Conservation (phyloP, 1,140 invertebrate genomes). For the Drosophila ercepeae region DNA sequence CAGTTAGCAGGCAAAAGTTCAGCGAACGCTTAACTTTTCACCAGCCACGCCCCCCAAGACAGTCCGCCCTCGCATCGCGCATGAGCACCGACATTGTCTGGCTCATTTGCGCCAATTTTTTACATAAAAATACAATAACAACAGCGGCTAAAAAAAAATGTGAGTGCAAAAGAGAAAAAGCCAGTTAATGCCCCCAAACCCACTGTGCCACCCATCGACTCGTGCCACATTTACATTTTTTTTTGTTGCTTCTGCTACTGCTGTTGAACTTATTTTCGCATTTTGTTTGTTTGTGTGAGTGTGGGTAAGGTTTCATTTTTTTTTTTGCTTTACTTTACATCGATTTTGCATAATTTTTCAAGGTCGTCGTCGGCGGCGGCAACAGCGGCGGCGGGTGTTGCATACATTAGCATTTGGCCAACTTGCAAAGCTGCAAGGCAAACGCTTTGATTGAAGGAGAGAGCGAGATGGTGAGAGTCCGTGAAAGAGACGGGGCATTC, state of each 20-base stretch:
- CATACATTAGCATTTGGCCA: conserved; percentile 81
- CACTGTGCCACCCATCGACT: conserved; percentile 8
- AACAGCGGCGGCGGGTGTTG: conserved; percentile 60
- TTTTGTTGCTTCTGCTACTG: conserved; percentile 67
- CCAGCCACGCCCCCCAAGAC: conserved; percentile 21
- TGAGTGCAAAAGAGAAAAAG: conserved; percentile 29
- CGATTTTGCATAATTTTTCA: conserved; percentile 83
- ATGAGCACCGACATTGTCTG: conserved; percentile 81
- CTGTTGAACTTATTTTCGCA: conserved; percentile 80
- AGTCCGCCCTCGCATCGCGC: conserved; percentile 50
- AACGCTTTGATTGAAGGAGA: conserved; percentile 11
- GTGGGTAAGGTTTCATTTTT: conserved; percentile 34
- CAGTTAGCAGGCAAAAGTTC: conserved; percentile 77
- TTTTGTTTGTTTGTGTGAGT: conserved; percentile 69
- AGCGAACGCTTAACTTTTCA: conserved; percentile 79
- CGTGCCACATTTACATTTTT: conserved; percentile 78
- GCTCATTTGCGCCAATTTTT: conserved; percentile 81
- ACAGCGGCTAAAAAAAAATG: conserved; percentile 33
- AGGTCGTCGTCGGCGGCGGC: conserved; percentile 70
- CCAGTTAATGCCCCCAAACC: conserved; percentile 18
- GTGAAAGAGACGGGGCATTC: not conserved
- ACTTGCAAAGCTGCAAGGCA: conserved; percentile 46
- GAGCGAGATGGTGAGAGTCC: not conserved
- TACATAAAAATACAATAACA: conserved; percentile 71
- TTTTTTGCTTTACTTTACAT: conserved; percentile 69